Base-by-base conservation (phyloP, 2,888 invertebrate genomes). In the Anodontia alba region DNA sequence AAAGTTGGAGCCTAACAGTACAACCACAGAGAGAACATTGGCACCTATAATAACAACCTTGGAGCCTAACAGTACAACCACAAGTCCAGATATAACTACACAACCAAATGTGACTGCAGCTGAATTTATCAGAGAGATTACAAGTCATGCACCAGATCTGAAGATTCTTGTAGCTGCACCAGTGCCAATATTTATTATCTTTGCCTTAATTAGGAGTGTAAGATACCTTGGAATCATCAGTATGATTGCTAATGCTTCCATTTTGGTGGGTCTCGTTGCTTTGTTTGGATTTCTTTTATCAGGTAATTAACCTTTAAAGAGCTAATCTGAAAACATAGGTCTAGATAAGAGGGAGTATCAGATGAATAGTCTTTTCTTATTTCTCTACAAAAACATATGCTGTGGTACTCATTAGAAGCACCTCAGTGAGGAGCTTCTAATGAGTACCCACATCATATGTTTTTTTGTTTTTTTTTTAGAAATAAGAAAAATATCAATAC, bases 151-250 rank as follows among this genome's bases (percentile, higher is more conserved):
- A 1, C 93, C 92, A 0, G 86, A 87, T 42, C 85, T 94, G n/a
- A 87, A 87, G 72, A 68, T 90, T 31, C 81, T 94, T 31, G 90
- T 94, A 12, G 80, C 92, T 8, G 54, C 87, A 36, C 94, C 93
- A 5, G 70, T 93, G 0, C 91, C 92, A 0, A 75, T 94, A 31
- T 93, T 94, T 78, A 83, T 94, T 33, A 26, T 86, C 23, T 92
- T 93, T 81, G 89, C 93, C 0, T 83, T 93, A 38, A 85, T 94
- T 20, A 88, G 91, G 36, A 89, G 87, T 69, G 87, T 94, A 0
- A 88, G 94, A 7, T 87, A 90, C 23, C 81, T 94, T 36, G 92
- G 92, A 17, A 83, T 87, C n/a, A 88, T 94, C 75, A 93, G 93
- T 78, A 83, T 90, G 5, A 67, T 91, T 0, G 94, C 94, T 3